A percentile compares a stretch with the other conserved stretches of the same genome.
Evolutionary conservation across 1,140 invertebrate species (phyloP).

Genomic region (Limonius californicus): DNA sequence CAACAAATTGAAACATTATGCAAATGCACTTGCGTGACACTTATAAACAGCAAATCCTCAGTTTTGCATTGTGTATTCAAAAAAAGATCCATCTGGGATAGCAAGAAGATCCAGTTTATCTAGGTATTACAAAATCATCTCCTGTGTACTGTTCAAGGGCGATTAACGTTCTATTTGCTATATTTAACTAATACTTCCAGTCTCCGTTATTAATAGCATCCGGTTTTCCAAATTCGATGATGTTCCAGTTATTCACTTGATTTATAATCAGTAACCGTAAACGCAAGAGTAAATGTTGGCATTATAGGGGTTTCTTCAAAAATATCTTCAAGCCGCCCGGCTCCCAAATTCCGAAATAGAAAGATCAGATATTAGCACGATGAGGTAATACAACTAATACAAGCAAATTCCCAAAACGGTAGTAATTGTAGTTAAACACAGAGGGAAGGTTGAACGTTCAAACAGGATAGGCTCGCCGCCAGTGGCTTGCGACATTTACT

Average conservation of each 20-base stretch:
- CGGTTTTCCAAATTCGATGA: not conserved
- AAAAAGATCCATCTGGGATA: conserved; percentile 62
- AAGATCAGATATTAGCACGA: no score
- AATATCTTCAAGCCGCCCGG: conserved; percentile 62
- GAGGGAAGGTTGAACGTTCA: no score
- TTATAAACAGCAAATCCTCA: conserved; percentile 76
- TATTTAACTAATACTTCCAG: not conserved
- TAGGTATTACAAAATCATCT: conserved; percentile 53
- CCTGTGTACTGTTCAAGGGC: conserved; percentile 49
- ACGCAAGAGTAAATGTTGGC: conserved; percentile 90
- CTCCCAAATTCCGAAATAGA: not conserved
- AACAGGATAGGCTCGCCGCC: no score
- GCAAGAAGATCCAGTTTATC: conserved; percentile 66
- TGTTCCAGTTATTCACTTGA: not conserved
- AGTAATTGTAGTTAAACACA: no score
- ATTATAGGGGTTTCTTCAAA: conserved; percentile 81
- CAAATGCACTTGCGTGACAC: conserved; percentile 29
- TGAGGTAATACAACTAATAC: no score
- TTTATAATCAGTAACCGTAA: conserved; percentile 79
- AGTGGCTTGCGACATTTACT: no score
- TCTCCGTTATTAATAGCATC: not conserved
- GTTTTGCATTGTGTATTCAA: conserved; percentile 68
- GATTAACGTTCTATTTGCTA: not conserved
- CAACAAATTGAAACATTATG: no score
- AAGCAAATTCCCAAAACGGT: no score